A percentile compares a stretch with the other conserved stretches of the same genome.
Evolutionary conservation across 2,113 vertebrate species (phyloP).

Genomic region (Bucco capensis): DNA sequence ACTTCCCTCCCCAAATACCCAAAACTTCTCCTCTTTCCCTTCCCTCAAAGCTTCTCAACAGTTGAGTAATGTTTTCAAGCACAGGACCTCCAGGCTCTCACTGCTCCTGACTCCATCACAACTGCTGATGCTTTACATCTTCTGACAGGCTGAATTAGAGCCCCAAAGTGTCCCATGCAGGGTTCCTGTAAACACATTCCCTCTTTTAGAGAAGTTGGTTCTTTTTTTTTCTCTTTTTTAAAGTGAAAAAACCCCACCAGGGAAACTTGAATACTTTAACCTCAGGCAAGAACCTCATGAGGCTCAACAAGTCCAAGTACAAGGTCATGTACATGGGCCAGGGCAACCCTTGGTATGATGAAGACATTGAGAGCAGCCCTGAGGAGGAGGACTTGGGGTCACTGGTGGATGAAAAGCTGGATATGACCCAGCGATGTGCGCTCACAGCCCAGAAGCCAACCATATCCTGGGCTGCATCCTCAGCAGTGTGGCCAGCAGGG

Average conservation of each 20-base stretch:
- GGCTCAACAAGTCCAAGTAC: too few relatives aligned
- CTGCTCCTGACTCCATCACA: neutral
- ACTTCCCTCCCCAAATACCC: neutral
- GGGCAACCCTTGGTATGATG: too few relatives aligned
- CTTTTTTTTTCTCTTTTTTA: neutral
- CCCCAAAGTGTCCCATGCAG: neutral
- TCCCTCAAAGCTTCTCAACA: neutral
- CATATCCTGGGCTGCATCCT: too few relatives aligned
- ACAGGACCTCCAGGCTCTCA: neutral
- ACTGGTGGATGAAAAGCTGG: too few relatives aligned
- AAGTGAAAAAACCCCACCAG: neutral
- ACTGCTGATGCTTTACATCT: neutral
- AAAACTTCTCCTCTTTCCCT: neutral
- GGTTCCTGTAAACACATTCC: neutral
- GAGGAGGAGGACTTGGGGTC: too few relatives aligned
- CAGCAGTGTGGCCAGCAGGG: too few relatives aligned
- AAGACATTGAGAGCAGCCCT: too few relatives aligned
- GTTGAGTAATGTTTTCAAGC: fast-evolving
- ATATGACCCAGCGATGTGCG: too few relatives aligned
- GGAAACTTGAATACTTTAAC: neutral
- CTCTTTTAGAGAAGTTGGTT: neutral
- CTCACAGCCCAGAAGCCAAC: too few relatives aligned
- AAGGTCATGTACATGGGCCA: too few relatives aligned
- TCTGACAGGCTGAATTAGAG: neutral
- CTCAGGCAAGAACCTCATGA: neutral